Conservation (phyloP, 92 coral and sea anemone genomes). For the Umimayanthus chanpuru region DNA sequence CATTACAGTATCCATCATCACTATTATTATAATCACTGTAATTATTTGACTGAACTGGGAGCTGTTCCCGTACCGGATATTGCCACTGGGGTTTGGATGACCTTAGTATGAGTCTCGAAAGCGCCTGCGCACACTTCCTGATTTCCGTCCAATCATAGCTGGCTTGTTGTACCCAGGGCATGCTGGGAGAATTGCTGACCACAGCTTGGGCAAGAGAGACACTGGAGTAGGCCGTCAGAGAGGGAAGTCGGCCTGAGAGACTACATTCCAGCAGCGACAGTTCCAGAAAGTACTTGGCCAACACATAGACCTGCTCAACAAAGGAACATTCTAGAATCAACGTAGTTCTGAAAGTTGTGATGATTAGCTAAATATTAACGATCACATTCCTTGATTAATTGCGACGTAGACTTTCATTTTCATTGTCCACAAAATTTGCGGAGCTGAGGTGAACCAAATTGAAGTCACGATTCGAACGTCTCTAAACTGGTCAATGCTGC, state of each 20-base stretch:
- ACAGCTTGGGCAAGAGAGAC: slow-evolving; percentile 60
- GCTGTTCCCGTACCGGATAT: slow-evolving; percentile 21
- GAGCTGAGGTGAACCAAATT: no score
- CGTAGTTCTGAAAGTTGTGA: no score
- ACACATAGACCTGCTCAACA: slow-evolving; percentile 43
- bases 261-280: slow-evolving; percentile 52
- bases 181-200: slow-evolving; percentile 28
- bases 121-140: not conserved
- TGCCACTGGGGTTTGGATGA: slow-evolving; percentile 30
- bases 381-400: no score
- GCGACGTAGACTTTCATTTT: no score
- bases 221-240: slow-evolving; percentile 58
- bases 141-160: slow-evolving; percentile 30
- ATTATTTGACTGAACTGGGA: not conserved
- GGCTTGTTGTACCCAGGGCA: slow-evolving; percentile 39
- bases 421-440: no score
- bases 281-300: slow-evolving; percentile 64
- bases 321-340: not conserved
- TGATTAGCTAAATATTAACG: no score
- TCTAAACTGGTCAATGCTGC: no score
- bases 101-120: slow-evolving; percentile 27
- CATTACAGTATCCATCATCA: no score
- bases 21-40: no score
- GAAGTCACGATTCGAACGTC: no score
- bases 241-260: slow-evolving; percentile 57